These are phyloP conservation scores for Nemotelus pantherinus DNA, from an alignment of 2,888 invertebrate species.

Conservation along the genomic window DNA sequence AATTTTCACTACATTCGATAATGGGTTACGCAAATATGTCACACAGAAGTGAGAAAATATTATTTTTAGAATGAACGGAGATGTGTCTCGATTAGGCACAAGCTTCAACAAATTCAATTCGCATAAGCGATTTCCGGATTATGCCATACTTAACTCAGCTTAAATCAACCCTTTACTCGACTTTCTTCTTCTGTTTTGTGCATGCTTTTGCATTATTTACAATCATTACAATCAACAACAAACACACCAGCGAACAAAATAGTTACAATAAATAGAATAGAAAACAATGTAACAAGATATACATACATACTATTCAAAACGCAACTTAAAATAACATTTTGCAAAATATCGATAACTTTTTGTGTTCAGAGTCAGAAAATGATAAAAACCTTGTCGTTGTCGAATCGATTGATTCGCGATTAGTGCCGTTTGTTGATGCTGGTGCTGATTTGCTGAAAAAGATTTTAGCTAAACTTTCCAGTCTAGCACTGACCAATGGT, in stretches of 20 bases:
- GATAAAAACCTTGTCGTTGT: slow-evolving; percentile 63
- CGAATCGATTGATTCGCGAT: slow-evolving; percentile 64
- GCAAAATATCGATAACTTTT: background rate
- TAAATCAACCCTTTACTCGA: no score
- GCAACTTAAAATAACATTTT: slow-evolving; percentile 1
- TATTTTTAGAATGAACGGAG: no score
- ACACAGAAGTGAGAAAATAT: no score
- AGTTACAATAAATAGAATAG: background rate
- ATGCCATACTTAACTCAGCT: no score
- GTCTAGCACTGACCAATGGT: slow-evolving; percentile 75
- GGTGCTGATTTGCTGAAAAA: slow-evolving; percentile 73
- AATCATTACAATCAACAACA: slow-evolving; percentile 29
- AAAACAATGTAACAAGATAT: background rate
- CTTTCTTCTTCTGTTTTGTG: no score
- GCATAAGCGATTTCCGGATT: no score
- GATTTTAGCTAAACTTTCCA: slow-evolving; percentile 79
- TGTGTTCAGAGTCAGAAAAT: background rate
- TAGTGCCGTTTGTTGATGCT: slow-evolving; percentile 58
- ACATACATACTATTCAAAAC: slow-evolving; percentile 10
- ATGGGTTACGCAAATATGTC: no score
- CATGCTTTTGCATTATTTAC: background rate
- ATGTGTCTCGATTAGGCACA: no score
- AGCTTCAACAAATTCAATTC: no score
- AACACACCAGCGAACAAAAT: slow-evolving; percentile 2
- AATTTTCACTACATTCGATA: no score